A percentile compares a stretch with the other conserved stretches of the same genome.
These are phyloP conservation scores for human DNA, from an alignment of 2,113 vertebrate genomes.

Conservation along the genomic window DNA sequence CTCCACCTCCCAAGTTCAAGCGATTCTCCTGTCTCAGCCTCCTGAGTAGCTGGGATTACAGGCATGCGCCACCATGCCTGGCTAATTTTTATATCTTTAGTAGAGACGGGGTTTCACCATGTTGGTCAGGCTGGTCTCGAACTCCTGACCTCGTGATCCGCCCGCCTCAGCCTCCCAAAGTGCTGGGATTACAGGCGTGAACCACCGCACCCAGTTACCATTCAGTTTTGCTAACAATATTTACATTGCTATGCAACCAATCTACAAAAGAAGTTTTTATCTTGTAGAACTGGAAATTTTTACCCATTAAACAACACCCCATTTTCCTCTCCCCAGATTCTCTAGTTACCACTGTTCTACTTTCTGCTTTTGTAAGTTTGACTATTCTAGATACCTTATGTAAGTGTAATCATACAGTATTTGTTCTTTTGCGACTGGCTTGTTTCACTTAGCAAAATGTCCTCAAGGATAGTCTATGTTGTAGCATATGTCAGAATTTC, in stretches of 20 bases:
- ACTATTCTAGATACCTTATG: neutral
- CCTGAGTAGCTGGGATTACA: too few species aligned
- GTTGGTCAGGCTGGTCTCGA: too few species aligned
- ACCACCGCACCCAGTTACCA: too few species aligned
- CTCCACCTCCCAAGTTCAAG: too few species aligned
- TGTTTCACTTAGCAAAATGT: neutral
- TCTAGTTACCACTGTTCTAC: neutral
- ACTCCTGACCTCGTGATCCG: too few species aligned
- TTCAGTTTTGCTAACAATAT: neutral
- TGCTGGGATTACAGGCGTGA: too few species aligned
- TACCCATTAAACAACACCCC: neutral
- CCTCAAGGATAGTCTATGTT: neutral
- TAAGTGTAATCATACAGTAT: neutral
- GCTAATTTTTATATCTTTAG: too few species aligned
- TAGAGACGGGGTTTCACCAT: too few species aligned
- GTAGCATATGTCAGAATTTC: neutral
- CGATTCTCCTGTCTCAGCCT: too few species aligned
- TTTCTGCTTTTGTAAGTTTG: neutral
- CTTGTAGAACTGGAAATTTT: neutral
- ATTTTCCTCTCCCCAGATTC: neutral
- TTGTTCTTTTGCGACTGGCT: neutral
- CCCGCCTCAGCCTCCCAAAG: too few species aligned
- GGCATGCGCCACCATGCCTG: rapidly evolving
- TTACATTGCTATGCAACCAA: neutral
- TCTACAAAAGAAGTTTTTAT: neutral